Evolutionary conservation across 2,888 invertebrate genomes (phyloP), one percentile per base, ranked within the genome.

Genomic region (Camponotus fellah): DNA sequence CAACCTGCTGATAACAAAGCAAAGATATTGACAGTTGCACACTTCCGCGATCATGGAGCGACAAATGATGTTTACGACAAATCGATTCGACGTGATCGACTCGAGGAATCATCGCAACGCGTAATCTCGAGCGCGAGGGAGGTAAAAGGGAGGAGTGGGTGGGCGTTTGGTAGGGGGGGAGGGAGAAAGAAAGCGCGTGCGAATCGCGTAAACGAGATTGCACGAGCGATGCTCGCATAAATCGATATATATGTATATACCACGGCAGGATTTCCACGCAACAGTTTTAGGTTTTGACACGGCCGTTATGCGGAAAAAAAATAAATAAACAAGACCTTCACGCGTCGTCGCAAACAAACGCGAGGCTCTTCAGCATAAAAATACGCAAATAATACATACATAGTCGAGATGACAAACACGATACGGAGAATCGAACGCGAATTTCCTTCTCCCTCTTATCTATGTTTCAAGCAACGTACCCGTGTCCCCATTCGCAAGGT

Each of bases 401-500:
- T n/a, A 26, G 26, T 2, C 26, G 26, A 26, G 12, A 68, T 68
- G 10, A 40, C 8, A 17, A 26, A 37, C 37, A 37, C 6, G 37
- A 1, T 14, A 14, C 46, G 12, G 3, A 46, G 46, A 46, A 46
- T 46, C 12, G 14, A 12, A 3, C 43, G 43, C 43, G 49, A 76
- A 53, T 76, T 43, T 5, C 37, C 21, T 6, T 74, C 17, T 60
- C 43, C 40, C 37, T 37, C 40, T 26, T 6, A 40, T 21, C 34
- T n/a, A 4, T 17, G 26, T 69, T 74, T 83, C 68, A 56, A 56
- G 58, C 46, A 75, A 90, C 91, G 72, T 88, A 90, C 89, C 90
- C 86, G 88, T 90, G 86, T 83, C 79, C 85, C 90, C 90, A 90
- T 90, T 86, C 88, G 90, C 80, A 21, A 77, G 32, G 65, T 77